A percentile compares a stretch with the other conserved stretches of the same genome.
Conservation (phyloP, 2,113 vertebrate species). For the Oreochromis spilurus region DNA sequence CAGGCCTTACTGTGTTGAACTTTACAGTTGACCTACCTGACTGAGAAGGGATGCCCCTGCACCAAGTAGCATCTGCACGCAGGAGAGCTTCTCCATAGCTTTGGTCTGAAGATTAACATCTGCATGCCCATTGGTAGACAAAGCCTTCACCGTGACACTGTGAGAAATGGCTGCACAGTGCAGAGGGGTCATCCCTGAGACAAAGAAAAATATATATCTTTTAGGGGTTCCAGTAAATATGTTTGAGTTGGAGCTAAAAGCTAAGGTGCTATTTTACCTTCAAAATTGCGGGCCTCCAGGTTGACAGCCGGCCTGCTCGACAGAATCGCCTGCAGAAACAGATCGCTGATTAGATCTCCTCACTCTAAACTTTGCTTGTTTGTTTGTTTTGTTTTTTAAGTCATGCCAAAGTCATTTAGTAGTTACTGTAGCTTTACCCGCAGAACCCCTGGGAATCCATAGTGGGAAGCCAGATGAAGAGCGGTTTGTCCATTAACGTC, state of each 20-base stretch:
- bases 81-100: constrained; percentile 70
- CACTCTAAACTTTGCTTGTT: neutral
- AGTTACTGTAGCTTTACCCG: constrained; percentile 63
- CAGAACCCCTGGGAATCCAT: constrained; percentile 79
- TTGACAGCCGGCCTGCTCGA: constrained; percentile 65
- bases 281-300: constrained; percentile 84
- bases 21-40: constrained; percentile 70
- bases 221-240: neutral
- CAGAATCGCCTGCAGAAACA: constrained; percentile 72
- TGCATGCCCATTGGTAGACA: constrained; percentile 20
- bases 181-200: constrained; percentile 81
- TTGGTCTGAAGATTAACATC: constrained; percentile 46
- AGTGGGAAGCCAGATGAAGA: constrained; percentile 81
- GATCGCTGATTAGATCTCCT: neutral
- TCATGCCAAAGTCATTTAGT: neutral
- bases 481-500: constrained; percentile 84
- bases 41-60: constrained; percentile 77
- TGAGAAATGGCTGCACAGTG: constrained; percentile 85
- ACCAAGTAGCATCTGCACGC: constrained; percentile 75
- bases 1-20: neutral
- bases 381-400: neutral
- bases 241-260: neutral
- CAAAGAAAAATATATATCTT: neutral
- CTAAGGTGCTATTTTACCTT: constrained; percentile 68
- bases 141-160: constrained; percentile 69